Evolutionary conservation across 1,140 invertebrate genomes (phyloP).

Genomic region (Hylaeus anthracinus): DNA sequence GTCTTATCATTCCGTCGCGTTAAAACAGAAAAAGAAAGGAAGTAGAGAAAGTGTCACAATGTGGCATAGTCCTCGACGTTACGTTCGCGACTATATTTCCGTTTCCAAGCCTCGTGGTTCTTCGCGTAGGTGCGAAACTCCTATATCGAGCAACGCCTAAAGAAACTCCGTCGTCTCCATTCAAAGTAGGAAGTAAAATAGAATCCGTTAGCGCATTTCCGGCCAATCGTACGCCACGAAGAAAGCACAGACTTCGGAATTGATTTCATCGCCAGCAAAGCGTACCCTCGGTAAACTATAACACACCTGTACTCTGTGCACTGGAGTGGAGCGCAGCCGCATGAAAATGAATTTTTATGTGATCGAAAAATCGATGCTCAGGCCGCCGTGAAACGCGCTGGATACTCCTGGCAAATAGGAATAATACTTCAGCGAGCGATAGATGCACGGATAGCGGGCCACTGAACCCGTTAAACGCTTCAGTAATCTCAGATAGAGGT

Average conservation of each 20-base stretch:
- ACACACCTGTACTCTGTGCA: constrained; percentile 17
- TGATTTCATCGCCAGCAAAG: constrained; percentile 59
- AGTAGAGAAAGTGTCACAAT: too few relatives aligned
- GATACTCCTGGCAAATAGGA: constrained; percentile 41
- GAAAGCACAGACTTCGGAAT: constrained; percentile 56
- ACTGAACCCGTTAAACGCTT: constrained; percentile 27
- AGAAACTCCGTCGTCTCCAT: neutral
- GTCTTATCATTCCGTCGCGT: too few relatives aligned
- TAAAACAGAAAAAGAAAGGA: too few relatives aligned
- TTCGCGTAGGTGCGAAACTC: neutral
- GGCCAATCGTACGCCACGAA: constrained; percentile 48
- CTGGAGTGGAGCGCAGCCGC: constrained; percentile 20
- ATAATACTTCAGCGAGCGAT: constrained; percentile 31
- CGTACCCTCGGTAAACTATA: constrained; percentile 23
- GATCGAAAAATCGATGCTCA: constrained; percentile 49
- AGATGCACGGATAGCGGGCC: constrained; percentile 30
- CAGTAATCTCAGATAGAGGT: neutral
- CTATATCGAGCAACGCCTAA: neutral
- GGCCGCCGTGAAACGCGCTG: constrained; percentile 26
- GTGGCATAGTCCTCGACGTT: neutral
- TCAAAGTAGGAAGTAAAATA: constrained; percentile 23
- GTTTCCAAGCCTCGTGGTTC: neutral
- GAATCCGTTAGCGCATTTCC: constrained; percentile 37
- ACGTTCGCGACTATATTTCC: neutral
- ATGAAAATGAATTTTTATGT: constrained; percentile 39